Conservation (phyloP, 2,113 vertebrate species). For the Pyrgilauda ruficollis region DNA sequence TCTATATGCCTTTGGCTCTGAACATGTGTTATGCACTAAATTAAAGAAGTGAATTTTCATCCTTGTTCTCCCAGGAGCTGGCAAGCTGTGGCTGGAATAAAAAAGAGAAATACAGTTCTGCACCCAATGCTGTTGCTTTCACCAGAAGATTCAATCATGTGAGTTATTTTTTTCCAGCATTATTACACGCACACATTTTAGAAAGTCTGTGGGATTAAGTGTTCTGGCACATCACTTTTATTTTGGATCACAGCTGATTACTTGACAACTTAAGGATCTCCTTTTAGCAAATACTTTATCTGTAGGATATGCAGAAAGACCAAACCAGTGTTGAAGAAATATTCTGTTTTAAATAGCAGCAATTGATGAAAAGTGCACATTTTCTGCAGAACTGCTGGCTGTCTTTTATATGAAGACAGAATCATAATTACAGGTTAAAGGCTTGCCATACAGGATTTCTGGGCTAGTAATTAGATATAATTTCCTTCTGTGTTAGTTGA, state of each 20-base stretch:
- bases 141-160: slow-evolving; percentile 99
- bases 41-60: background rate
- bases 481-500: background rate
- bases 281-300: background rate
- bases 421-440: background rate
- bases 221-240: background rate
- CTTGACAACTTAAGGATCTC: background rate
- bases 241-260: background rate
- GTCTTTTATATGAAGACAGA: background rate
- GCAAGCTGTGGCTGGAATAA: slow-evolving; percentile 99
- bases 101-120: slow-evolving; percentile 97
- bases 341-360: background rate
- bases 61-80: slow-evolving; percentile 83
- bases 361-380: background rate
- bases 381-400: background rate
- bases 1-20: background rate
- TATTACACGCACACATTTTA: background rate
- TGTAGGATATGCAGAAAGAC: background rate
- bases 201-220: background rate
- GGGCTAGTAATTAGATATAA: background rate
- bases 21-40: background rate
- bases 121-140: slow-evolving; percentile 97
- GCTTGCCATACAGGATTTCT: background rate
- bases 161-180: slow-evolving; percentile 56
- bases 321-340: background rate